Base-by-base conservation (phyloP, 2,797 vertebrate genomes). In the Cyclura pinguis region DNA sequence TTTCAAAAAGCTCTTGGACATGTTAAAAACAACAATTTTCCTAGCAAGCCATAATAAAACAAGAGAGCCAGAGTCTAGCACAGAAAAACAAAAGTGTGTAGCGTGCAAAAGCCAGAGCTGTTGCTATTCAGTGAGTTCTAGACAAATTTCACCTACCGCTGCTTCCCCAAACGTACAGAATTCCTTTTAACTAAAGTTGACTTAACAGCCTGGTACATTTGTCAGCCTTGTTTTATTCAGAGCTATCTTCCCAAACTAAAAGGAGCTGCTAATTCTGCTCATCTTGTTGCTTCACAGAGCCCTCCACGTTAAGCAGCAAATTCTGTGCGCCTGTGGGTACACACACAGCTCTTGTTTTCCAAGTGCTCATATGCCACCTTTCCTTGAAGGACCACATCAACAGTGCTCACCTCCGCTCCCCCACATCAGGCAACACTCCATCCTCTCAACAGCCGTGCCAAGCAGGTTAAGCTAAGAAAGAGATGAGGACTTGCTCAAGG, bases 191-290 rank as follows among this genome's bases (percentile, higher is more conserved):
- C 67, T 55, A 50, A 82, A 88, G 4, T 6, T 29, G 35, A 38
- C 29, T 0, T 1, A 74, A 6, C n/a, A 2, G 0, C 47, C 0
- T 0, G 0, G 1, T 13, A 0, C 0, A 0, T 74, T 74, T 74
- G 27, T 29, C 80, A 82, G 67, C n/a, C 35, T 59, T 47, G 6
- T 59, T 62, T 82, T 52, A 38, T 64, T 87, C 57, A 18, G 77
- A 64, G 38, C n/a, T 29, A 20, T n/a, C 20, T 27, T 67, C 57
- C 59, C 67, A 57, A 57, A 72, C 8, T 13, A 67, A 59, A 72
- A n/a, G 7, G 6, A 7, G 16, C 55, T n/a, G 62, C n/a, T 80
- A 73, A 89, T 80, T 69, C 47, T 55, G 20, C 83, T 47, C 35
- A 73, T 89, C 47, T 38, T 52, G 6, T 16, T 72, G 35, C 20